Percentiles rank a stretch among this genome's conserved stretches.
phyloP scores from a whole-genome alignment of 2,113 vertebrate genomes.

The Sciurus niger region DNA sequence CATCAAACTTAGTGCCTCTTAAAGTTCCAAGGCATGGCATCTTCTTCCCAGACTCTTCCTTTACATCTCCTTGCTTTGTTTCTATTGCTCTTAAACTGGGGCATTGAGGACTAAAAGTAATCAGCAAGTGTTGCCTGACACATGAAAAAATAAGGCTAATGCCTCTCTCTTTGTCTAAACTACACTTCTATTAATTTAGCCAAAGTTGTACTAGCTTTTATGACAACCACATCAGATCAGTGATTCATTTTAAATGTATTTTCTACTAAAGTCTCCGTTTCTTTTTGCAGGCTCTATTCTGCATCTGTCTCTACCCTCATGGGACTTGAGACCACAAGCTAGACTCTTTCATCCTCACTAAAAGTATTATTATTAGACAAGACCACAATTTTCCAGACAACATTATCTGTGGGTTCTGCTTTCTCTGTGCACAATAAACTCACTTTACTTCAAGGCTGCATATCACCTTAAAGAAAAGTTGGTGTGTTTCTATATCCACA shows the following conservation, averaged over 20 bases:
- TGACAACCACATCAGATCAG: background rate
- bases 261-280: background rate
- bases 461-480: background rate
- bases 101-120: background rate
- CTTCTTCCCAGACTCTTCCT: background rate
- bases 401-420: background rate
- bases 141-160: background rate
- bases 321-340: background rate
- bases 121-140: background rate
- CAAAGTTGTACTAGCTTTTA: background rate
- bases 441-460: background rate
- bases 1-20: background rate
- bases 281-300: background rate
- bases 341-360: background rate
- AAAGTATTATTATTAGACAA: background rate
- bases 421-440: background rate
- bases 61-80: background rate
- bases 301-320: background rate
- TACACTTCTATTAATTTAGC: slow-evolving; percentile 11
- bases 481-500: background rate
- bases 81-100: background rate
- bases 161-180: background rate
- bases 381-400: background rate
- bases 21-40: background rate
- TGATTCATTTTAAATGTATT: background rate